Evolutionary conservation across 2,797 vertebrate genomes (phyloP).

Genomic region (Gymnothorax javanicus): DNA sequence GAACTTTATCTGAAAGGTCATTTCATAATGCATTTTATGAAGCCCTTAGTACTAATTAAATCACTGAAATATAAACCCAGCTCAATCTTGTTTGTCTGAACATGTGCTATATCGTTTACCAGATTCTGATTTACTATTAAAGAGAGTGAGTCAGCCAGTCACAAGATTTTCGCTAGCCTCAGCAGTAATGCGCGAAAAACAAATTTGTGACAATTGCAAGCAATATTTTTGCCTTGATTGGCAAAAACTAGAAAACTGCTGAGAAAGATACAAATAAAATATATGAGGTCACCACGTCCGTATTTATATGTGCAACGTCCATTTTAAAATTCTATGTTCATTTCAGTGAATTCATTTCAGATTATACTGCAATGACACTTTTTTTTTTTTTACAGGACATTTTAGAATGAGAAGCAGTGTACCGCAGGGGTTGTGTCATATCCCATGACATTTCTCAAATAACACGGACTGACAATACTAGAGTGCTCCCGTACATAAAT

Average conservation of each 20-base stretch:
- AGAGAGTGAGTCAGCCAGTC: neutral
- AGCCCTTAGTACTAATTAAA: neutral
- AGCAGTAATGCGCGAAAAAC: conserved; percentile 2
- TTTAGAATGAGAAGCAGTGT: neutral
- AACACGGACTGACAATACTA: neutral
- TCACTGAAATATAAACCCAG: neutral
- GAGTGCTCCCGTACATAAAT: conserved; percentile 15
- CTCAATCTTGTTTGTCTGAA: neutral
- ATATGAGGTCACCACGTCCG: neutral
- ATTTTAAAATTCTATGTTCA: neutral
- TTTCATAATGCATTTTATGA: neutral
- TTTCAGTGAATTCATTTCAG: neutral
- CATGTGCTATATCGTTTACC: neutral
- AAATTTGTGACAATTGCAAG: neutral
- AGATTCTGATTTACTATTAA: conserved; percentile 12
- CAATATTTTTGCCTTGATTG: neutral
- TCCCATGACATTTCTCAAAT: conserved; percentile 28
- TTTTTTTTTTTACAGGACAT: conserved; percentile 12
- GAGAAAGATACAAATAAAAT: neutral
- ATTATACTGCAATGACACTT: neutral
- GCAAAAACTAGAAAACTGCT: neutral
- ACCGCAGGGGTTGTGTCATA: neutral
- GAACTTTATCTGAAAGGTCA: neutral
- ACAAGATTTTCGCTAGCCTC: neutral
- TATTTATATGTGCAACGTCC: conserved; percentile 13